Percentiles rank a stretch among this genome's conserved stretches.
Evolutionary conservation across 2,888 invertebrate species (phyloP).

Genomic region (Oscheius myriophilus): DNA sequence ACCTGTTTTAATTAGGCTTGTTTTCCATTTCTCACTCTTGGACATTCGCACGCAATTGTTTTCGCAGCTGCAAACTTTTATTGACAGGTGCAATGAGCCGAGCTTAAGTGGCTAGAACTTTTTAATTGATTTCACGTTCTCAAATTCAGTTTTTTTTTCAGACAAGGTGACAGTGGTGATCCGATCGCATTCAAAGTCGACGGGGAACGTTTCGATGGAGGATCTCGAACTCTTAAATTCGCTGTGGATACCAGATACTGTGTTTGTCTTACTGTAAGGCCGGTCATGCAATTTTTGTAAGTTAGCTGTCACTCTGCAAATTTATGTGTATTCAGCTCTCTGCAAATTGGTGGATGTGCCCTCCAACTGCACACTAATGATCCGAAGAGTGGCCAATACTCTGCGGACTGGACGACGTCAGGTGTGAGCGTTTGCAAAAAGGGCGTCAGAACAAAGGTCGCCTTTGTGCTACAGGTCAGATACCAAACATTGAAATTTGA

Average conservation of each 20-base stretch:
- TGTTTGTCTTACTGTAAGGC: slow-evolving; percentile 56
- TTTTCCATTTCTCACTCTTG: not conserved
- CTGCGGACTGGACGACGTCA: slow-evolving; percentile 23
- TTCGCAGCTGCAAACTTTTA: not conserved
- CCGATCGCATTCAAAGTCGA: slow-evolving; percentile 67
- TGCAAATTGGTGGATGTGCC: slow-evolving; percentile 42
- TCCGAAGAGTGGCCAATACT: slow-evolving; percentile 34
- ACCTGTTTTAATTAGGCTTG: not conserved
- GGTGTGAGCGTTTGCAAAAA: slow-evolving; percentile 22
- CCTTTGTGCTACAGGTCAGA: slow-evolving; percentile 23
- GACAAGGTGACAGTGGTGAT: slow-evolving; percentile 58
- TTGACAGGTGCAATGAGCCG: not conserved
- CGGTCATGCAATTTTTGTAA: slow-evolving; percentile 62
- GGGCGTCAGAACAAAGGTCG: slow-evolving; percentile 23
- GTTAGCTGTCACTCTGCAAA: slow-evolving; percentile 6
- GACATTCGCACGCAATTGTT: slow-evolving; percentile 3
- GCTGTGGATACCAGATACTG: slow-evolving; percentile 61
- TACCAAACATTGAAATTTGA: no score
- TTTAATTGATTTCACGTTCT: not conserved
- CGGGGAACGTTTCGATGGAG: slow-evolving; percentile 65
- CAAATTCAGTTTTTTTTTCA: slow-evolving; percentile 32
- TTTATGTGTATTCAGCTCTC: slow-evolving; percentile 24
- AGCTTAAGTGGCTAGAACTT: not conserved
- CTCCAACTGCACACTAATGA: slow-evolving; percentile 22
- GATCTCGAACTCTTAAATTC: slow-evolving; percentile 61